Evolutionary conservation across 2,113 vertebrate genomes (phyloP), one percentile per base, ranked within the genome.

Genomic region (Acanthochromis polyacanthus): DNA sequence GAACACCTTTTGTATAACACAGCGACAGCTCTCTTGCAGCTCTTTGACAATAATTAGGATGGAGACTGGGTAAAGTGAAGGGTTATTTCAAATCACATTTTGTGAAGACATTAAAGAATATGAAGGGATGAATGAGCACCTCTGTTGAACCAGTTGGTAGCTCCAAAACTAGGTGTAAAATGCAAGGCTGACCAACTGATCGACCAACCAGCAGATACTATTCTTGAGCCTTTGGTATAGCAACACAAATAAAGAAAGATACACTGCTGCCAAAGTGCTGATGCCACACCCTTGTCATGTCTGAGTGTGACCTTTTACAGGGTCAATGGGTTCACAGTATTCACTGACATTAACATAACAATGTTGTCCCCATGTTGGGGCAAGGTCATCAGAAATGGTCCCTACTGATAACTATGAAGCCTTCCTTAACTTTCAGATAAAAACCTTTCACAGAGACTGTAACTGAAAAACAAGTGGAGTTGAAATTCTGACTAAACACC

Each of bases 271-370:
- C 0, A 7, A 12, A 30, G 4, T 2, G 14, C 7, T 50, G 22
- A 16, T 43, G 8, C 15, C 22, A 46, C 48, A 45, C 9, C 23
- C 15, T 57, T 10, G 4, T 28, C 40, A n/a, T 55, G 19, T 56
- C 22, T 7, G n/a, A 28, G 40, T 25, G 32, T 64, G 46, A 75
- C 65, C 61, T 57, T 59, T 4, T 8, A 43, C 16, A n/a, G 19
- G 69, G 69, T 65, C 36, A 66, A 52, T 45, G 12, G 75, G 61
- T 76, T 40, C 60, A 59, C 43, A 20, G 5, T 50, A 69, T 64
- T 63, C 71, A 60, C 16, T 40, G 19, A 20, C 25, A 45, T 75
- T 53, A 76, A 52, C n/a, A 75, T 68, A 71, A 75, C 38, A 65
- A 59, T 30, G 10, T 12, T 23, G 38, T 22, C 16, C 10, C n/a